Evolutionary conservation across 2,113 vertebrate species (phyloP).

Genomic region (Onychorhynchus coronatus): DNA sequence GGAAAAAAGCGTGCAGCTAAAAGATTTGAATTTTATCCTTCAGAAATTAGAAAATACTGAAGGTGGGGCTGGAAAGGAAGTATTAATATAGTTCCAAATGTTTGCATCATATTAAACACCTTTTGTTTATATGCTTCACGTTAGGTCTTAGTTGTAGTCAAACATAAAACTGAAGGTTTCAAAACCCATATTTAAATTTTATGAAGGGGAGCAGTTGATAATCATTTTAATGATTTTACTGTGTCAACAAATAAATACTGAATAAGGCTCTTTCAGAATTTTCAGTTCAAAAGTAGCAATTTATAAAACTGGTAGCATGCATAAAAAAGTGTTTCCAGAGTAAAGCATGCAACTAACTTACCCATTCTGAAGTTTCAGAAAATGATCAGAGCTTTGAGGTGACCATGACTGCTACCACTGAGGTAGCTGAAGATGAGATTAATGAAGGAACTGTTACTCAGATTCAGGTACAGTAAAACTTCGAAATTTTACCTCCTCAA

Average conservation of each 20-base stretch:
- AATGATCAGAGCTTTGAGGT: constrained; percentile 95
- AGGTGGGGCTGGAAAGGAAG: not conserved
- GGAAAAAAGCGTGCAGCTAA: not conserved
- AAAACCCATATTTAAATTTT: not conserved
- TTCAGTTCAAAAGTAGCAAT: not conserved
- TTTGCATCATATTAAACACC: not conserved
- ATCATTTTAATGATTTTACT: not conserved
- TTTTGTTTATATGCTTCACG: not conserved
- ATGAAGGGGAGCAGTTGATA: not conserved
- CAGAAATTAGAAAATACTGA: not conserved
- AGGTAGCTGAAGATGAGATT: constrained; percentile 85
- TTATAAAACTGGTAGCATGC: not conserved
- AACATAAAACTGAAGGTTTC: not conserved
- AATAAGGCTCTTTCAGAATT: not conserved
- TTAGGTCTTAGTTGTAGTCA: not conserved
- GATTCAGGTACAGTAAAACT: constrained; percentile 82
- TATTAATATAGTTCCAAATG: not conserved
- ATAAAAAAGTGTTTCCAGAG: not conserved
- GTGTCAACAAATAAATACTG: not conserved
- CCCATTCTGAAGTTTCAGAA: constrained; percentile 83
- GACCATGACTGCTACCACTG: constrained; percentile 94
- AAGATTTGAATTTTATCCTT: not conserved
- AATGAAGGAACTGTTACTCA: constrained; percentile 87
- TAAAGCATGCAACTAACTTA: not conserved
- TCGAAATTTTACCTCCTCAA: not conserved